Evolutionary conservation across 2,113 vertebrate species (phyloP).

Genomic region (Carassius auratus): DNA sequence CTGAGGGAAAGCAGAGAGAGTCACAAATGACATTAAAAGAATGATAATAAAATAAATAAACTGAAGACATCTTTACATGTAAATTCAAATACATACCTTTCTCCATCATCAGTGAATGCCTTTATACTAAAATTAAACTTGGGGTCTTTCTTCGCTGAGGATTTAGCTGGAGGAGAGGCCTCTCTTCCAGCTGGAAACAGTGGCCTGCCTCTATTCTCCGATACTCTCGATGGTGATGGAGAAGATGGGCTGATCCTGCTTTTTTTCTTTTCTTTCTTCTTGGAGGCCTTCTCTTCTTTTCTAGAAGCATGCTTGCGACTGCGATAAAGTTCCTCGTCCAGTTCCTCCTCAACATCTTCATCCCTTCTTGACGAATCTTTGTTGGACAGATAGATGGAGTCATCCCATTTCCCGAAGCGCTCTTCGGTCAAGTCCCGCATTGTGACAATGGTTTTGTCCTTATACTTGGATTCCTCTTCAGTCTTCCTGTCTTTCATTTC

Average conservation of each 20-base stretch:
- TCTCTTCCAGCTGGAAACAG: slow-evolving; percentile 78
- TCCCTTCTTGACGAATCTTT: slow-evolving; percentile 70
- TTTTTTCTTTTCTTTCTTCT: slow-evolving; percentile 89
- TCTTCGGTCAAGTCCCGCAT: slow-evolving; percentile 81
- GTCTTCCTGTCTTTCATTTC: slow-evolving; percentile 83
- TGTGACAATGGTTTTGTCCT: slow-evolving; percentile 76
- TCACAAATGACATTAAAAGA: background rate
- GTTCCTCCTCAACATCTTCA: slow-evolving; percentile 78
- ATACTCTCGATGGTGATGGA: slow-evolving; percentile 70
- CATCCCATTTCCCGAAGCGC: slow-evolving; percentile 88
- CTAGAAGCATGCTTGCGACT: slow-evolving; percentile 88
- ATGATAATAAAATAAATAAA: no score
- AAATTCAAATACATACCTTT: slow-evolving; percentile 36
- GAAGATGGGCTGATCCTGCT: slow-evolving; percentile 77
- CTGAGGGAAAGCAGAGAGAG: slow-evolving; percentile 65
- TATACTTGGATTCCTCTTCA: slow-evolving; percentile 83
- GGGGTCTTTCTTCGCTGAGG: slow-evolving; percentile 84
- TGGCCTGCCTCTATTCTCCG: slow-evolving; percentile 80
- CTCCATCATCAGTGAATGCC: slow-evolving; percentile 79
- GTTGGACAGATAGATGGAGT: no score
- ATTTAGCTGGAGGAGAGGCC: slow-evolving; percentile 70
- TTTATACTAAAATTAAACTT: slow-evolving; percentile 89
- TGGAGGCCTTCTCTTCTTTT: slow-evolving; percentile 89
- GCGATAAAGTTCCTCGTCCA: slow-evolving; percentile 85
- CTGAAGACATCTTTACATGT: background rate